Base-by-base conservation (phyloP, 1,140 invertebrate species). In the Thaumatotibia leucotreta region DNA sequence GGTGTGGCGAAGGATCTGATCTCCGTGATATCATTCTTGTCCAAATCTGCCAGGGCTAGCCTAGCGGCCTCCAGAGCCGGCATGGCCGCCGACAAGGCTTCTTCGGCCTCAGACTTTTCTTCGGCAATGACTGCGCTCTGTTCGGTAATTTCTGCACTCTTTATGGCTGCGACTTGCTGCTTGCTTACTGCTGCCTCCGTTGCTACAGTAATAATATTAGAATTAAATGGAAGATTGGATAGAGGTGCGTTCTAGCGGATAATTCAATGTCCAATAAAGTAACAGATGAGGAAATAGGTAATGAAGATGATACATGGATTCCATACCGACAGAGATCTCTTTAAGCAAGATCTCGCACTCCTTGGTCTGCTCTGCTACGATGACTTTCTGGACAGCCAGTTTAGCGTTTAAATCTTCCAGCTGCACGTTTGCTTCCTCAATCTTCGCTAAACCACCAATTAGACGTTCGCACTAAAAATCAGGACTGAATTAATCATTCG, bases 21-120 rank as follows among this genome's bases (percentile, higher is more conserved):
- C 93, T 98, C 97, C 29, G 96, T 97, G 67, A 98, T 97, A 79
- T 98, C 97, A 0, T 94, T 92, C 88, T 97, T 98, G 45, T 97
- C 95, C 6, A 98, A 88, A 69, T 97, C 95, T 5, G 93, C 92
- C 0, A 98, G 91, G 0, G 97, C 97, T 1, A 94, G 69, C 79
- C 94, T 92, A 1, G 97, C 97, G n/a, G 93, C 93, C 74, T 97
- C 95, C 0, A 98, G 83, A 0, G 94, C 96, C 0, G 97, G 97
- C 77, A 98, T 83, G 0, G 97, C 97, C 52, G 95, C 95, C 1
- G 93, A 93, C 31, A 98, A 86, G 3, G 93, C 95, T 76, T 94
- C 93, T 82, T 96, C 96, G 4, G 97, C 97, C 69, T 97, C 97
- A 14, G 92, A 91, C 83, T 97, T 96, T 80, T 98, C 96, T 17